Percentiles rank a stretch among this genome's conserved stretches.
phyloP scores from a whole-genome alignment of 2,797 vertebrate genomes.

The Typhlichthys subterraneus region DNA sequence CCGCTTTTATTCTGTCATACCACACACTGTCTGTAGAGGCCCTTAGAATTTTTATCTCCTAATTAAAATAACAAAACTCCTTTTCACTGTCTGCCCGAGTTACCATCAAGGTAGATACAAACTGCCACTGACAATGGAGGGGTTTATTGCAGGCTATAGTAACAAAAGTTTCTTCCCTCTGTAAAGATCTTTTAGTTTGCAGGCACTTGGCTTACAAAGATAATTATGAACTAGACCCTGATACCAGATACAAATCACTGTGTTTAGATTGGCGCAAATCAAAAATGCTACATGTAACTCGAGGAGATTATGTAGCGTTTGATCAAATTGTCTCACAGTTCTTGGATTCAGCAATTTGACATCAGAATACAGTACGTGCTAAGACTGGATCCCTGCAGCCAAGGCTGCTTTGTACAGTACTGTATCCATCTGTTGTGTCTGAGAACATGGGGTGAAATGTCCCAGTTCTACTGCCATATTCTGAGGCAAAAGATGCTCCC shows the following conservation, averaged over 20 bases:
- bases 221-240: conserved; percentile 53
- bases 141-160: conserved; percentile 54
- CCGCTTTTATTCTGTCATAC: conserved; percentile 82
- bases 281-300: conserved; percentile 50
- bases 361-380: conserved; percentile 34
- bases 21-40: conserved; percentile 81
- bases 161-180: conserved; percentile 64
- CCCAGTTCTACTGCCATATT: conserved; percentile 64
- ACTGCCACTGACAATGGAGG: conserved; percentile 71
- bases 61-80: conserved; percentile 86
- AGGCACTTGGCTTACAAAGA: conserved; percentile 59
- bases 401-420: conserved; percentile 47
- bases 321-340: conserved; percentile 59
- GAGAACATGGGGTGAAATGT: conserved; percentile 60
- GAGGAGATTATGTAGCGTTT: conserved; percentile 52
- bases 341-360: conserved; percentile 38
- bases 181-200: conserved; percentile 59
- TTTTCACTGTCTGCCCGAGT: conserved; percentile 74
- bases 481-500: conserved; percentile 55
- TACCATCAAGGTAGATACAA: conserved; percentile 81
- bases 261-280: conserved; percentile 51
- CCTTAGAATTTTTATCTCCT: conserved; percentile 84
- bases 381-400: conserved; percentile 56
- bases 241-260: conserved; percentile 59
- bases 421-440: conserved; percentile 68